A percentile compares a stretch with the other conserved stretches of the same genome.
These are phyloP conservation scores for Brassicogethes aeneus DNA, from an alignment of 2,888 invertebrate species.

Conservation along the genomic window DNA sequence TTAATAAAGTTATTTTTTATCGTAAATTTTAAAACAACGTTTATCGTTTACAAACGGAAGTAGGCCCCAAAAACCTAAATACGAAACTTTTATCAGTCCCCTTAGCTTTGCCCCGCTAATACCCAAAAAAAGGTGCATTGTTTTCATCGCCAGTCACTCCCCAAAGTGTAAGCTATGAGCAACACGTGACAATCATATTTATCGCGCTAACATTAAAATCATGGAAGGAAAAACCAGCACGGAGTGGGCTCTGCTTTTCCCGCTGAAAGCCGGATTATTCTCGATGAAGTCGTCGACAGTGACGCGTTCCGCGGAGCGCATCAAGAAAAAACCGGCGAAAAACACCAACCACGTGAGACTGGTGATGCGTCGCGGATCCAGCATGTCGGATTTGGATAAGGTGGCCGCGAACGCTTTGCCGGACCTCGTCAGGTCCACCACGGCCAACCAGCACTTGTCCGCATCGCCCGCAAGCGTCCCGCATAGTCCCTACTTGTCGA, in stretches of 20 bases:
- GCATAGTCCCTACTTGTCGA: slow-evolving; percentile 45
- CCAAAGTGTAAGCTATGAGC: too few relatives aligned
- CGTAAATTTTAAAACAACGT: too few relatives aligned
- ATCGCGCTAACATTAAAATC: not conserved
- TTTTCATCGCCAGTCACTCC: not conserved
- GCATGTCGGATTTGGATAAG: slow-evolving; percentile 65
- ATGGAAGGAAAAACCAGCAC: slow-evolving; percentile 34
- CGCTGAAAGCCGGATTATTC: slow-evolving; percentile 48
- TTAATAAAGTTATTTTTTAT: too few relatives aligned
- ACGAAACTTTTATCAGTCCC: slow-evolving; percentile 14
- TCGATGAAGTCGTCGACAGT: slow-evolving; percentile 46
- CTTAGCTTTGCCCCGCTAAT: not conserved
- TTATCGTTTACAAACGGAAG: slow-evolving; percentile 16
- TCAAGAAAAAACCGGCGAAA: slow-evolving; percentile 20
- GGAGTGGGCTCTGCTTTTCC: slow-evolving; percentile 51
- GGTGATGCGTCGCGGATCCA: slow-evolving; percentile 60
- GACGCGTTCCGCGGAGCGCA: slow-evolving; percentile 25
- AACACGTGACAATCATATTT: not conserved
- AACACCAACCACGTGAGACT: slow-evolving; percentile 31
- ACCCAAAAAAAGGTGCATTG: slow-evolving; percentile 1
- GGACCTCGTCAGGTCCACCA: slow-evolving; percentile 44
- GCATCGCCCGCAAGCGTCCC: slow-evolving; percentile 43
- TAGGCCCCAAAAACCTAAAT: slow-evolving; percentile 16
- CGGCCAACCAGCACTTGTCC: slow-evolving; percentile 37
- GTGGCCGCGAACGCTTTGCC: slow-evolving; percentile 38